Percentiles rank a stretch among this genome's conserved stretches.
Conservation (phyloP, 2,888 invertebrate species). For the Brachynemurus nebulosus region DNA sequence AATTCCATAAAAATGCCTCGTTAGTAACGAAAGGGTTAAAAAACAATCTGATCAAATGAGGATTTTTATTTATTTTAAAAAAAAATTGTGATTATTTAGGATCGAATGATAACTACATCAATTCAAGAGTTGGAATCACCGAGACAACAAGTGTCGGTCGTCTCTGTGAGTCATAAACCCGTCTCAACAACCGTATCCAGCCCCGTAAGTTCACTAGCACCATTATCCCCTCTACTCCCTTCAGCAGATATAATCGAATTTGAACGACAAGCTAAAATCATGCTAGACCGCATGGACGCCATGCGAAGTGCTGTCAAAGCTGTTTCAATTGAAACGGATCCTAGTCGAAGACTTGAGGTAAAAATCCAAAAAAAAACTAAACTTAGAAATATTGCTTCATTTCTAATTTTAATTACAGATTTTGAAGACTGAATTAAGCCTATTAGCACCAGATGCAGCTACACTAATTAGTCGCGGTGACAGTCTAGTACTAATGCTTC, state of each 20-base stretch:
- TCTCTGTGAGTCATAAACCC: constrained; percentile 6
- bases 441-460: constrained; percentile 60
- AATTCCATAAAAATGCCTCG: too few species aligned
- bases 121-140: neutral
- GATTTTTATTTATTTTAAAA: too few species aligned
- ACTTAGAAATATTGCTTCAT: neutral
- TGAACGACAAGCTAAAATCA: constrained; percentile 33
- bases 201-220: neutral
- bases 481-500: constrained; percentile 55
- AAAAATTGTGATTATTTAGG: neutral
- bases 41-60: too few species aligned
- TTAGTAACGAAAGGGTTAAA: too few species aligned
- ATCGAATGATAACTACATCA: neutral
- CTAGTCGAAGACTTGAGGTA: constrained; percentile 47
- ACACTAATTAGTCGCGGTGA: constrained; percentile 65
- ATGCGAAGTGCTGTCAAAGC: constrained; percentile 43
- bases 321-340: constrained; percentile 44
- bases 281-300: constrained; percentile 42
- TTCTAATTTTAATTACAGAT: constrained; percentile 30
- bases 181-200: constrained; percentile 13
- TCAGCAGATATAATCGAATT: constrained; percentile 27
- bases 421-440: constrained; percentile 45
- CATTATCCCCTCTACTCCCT: neutral
- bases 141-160: neutral
- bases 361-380: neutral